phyloP scores from a whole-genome alignment of 2,888 invertebrate genomes.

The Argyra leucocephala region DNA sequence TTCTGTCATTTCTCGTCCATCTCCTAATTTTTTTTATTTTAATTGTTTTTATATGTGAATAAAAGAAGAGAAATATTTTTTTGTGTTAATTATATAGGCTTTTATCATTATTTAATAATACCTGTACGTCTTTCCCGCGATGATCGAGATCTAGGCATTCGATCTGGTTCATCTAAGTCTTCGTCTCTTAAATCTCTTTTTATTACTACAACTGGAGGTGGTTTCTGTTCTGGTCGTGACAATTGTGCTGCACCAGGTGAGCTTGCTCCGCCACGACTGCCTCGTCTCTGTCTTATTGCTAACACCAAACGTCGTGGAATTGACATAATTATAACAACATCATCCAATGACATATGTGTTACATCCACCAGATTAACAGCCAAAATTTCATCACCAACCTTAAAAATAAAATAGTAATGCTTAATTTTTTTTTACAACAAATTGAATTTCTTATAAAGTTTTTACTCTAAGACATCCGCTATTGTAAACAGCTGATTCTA shows the following conservation, averaged over 20 bases:
- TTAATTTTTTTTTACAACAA: not conserved
- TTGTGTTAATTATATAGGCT: constrained; percentile 5
- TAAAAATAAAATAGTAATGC: not conserved
- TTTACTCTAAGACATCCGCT: constrained; percentile 83
- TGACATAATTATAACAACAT: constrained; percentile 98
- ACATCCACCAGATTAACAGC: constrained; percentile 98
- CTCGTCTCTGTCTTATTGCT: constrained; percentile 79
- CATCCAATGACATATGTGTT: constrained; percentile 94
- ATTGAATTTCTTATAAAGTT: not conserved
- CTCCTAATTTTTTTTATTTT: constrained; percentile 48
- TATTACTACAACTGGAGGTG: constrained; percentile 85
- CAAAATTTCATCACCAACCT: constrained; percentile 96
- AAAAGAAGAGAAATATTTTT: not conserved
- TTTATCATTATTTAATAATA: constrained; percentile 33
- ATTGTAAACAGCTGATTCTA: constrained; percentile 94
- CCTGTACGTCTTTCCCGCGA: constrained; percentile 46
- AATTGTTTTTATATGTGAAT: constrained; percentile 2
- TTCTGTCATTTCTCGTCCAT: constrained; percentile 68
- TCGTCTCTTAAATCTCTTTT: constrained; percentile 80
- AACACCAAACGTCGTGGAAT: constrained; percentile 92
- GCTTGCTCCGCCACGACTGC: constrained; percentile 45
- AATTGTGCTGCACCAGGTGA: constrained; percentile 45
- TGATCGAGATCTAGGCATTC: constrained; percentile 43
- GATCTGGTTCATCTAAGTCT: constrained; percentile 56
- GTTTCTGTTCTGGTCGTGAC: constrained; percentile 67